Evolutionary conservation across 2,113 vertebrate species (phyloP).

Genomic region (Equus przewalskii): DNA sequence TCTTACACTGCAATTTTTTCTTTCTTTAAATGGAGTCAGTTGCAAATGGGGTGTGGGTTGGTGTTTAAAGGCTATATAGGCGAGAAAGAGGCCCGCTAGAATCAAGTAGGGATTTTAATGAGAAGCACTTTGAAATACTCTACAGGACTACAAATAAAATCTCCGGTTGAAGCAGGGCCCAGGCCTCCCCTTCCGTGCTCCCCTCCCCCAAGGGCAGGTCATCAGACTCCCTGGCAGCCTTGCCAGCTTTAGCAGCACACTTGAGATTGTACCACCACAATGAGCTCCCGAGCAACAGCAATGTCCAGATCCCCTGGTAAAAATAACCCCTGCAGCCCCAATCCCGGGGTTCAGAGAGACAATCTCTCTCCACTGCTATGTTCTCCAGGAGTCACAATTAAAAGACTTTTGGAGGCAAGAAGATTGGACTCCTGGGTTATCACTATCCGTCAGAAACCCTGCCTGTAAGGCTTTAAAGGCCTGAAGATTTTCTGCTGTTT

Average conservation of each 20-base stretch:
- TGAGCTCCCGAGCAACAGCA: accelerated
- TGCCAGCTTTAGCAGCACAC: not conserved
- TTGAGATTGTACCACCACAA: not conserved
- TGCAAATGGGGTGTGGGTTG: not conserved
- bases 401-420: constrained; percentile 49
- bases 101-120: constrained; percentile 78
- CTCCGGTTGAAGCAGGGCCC: not conserved
- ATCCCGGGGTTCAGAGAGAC: constrained; percentile 5
- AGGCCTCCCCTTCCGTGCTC: not conserved
- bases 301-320: not conserved
- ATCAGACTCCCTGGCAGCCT: not conserved
- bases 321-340: not conserved
- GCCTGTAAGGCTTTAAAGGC: not conserved
- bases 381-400: constrained; percentile 82
- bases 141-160: constrained; percentile 59
- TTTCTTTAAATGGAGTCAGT: not conserved
- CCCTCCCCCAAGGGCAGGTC: not conserved
- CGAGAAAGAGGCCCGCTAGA: not conserved
- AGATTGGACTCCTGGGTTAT: constrained; percentile 78
- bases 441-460: not conserved
- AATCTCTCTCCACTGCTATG: not conserved
- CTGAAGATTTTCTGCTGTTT: not conserved
- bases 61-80: not conserved
- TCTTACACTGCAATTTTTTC: not conserved
- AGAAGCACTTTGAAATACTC: constrained; percentile 84